Percentiles rank a stretch among this genome's conserved stretches.
Conservation (phyloP, 2,888 invertebrate genomes). For the Cheilosia soror region DNA sequence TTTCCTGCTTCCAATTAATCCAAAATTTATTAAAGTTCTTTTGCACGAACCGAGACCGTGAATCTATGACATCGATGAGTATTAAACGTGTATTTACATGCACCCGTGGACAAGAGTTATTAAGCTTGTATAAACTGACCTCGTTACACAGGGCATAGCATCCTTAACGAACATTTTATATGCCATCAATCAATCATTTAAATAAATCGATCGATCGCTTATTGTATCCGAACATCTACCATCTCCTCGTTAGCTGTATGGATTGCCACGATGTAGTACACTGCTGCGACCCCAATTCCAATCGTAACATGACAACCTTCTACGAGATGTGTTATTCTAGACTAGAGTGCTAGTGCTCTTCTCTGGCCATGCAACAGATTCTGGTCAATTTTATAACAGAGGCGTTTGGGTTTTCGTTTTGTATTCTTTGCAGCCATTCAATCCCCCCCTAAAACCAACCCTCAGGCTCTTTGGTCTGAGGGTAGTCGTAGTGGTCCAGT, state of each 20-base stretch:
- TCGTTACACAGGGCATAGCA: constrained; percentile 5
- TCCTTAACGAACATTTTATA: constrained; percentile 13
- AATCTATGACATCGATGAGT: no score
- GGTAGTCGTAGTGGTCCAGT: not conserved
- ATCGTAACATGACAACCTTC: constrained; percentile 13
- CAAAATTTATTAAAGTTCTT: no score
- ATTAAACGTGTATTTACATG: constrained; percentile 4
- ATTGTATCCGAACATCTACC: not conserved
- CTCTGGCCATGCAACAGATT: constrained; percentile 14
- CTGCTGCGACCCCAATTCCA: constrained; percentile 10
- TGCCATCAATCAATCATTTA: constrained; percentile 38
- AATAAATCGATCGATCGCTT: constrained; percentile 39
- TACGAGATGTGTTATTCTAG: constrained; percentile 1
- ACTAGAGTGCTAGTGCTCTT: not conserved
- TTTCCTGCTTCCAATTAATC: no score
- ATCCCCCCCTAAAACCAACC: constrained; percentile 31
- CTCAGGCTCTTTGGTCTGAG: constrained; percentile 13
- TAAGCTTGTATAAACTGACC: constrained; percentile 12
- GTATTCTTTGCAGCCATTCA: constrained; percentile 18
- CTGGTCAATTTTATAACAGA: constrained; percentile 5
- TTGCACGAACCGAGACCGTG: no score
- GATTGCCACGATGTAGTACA: not conserved
- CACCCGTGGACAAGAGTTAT: constrained; percentile 4
- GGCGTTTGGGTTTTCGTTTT: not conserved
- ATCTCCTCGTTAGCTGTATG: not conserved